A percentile compares a stretch with the other conserved stretches of the same genome.
Conservation (phyloP, 2,888 invertebrate genomes). For the Macaria liturata region DNA sequence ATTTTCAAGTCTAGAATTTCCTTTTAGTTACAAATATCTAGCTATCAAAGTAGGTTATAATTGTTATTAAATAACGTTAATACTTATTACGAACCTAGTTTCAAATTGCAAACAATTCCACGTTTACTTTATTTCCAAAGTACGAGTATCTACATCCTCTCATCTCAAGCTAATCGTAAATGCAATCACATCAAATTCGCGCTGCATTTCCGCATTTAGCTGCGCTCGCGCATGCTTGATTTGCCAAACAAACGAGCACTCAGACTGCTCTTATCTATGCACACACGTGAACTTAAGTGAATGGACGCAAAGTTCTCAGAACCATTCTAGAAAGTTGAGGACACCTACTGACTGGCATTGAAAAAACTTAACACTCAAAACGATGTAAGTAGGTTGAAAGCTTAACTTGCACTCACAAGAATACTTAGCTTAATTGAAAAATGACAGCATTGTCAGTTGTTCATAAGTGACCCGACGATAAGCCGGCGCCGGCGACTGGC, state of each 20-base stretch:
- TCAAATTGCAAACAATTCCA: no score
- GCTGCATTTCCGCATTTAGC: slow-evolving; percentile 28
- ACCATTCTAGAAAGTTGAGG: slow-evolving; percentile 58
- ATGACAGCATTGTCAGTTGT: slow-evolving; percentile 30
- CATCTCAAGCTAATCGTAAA: neutral
- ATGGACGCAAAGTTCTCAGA: slow-evolving; percentile 26
- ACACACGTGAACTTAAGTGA: slow-evolving; percentile 23
- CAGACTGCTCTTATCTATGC: slow-evolving; percentile 22
- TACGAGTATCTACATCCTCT: no score
- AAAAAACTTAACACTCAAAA: slow-evolving; percentile 20
- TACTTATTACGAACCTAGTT: no score
- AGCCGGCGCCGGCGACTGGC: slow-evolving; percentile 39
- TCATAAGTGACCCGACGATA: slow-evolving; percentile 41
- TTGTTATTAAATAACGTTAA: no score
- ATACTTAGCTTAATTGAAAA: slow-evolving; percentile 11
- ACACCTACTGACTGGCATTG: slow-evolving; percentile 37
- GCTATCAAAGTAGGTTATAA: no score
- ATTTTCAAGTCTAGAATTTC: no score
- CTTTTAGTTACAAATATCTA: no score
- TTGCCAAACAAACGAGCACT: slow-evolving; percentile 32
- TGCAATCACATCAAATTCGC: slow-evolving; percentile 16
- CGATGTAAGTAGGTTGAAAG: slow-evolving; percentile 7
- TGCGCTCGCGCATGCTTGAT: slow-evolving; percentile 25
- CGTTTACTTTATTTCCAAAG: no score
- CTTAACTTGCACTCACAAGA: slow-evolving; percentile 2